Base-by-base conservation (phyloP, 2,113 vertebrate genomes). In the Tor tambroides region DNA sequence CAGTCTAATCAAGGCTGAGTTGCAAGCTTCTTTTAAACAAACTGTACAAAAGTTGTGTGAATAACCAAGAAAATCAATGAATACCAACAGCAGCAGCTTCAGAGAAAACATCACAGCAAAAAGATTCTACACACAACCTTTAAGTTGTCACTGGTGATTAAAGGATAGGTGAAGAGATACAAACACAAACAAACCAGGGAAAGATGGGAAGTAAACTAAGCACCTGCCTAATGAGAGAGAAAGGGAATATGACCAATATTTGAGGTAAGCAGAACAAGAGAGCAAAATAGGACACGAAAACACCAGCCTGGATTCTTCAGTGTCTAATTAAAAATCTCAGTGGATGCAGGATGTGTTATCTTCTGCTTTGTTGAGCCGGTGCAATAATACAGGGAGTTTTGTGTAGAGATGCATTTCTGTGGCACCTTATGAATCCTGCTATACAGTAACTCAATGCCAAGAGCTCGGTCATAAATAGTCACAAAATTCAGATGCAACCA, bases 261-360 rank as follows among this genome's bases (percentile, higher is more conserved):
- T 59, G 38, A 59, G 74, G 80, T 28, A 38, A 59, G 78, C 3
- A 26, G 30, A 71, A 67, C 3, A n/a, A 72, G 23, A 38, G 6
- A 63, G 41, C 28, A 49, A 41, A 49, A 21, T 23, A 46, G 6
- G 32, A 49, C 61, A 63, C 19, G 4, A 28, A 43, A 30, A 56
- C 15, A 75, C 59, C 63, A 41, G 80, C 51, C 56, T 72, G 30
- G 9, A 51, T 30, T 49, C 69, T 51, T 17, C 61, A 77, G 23
- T 28, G 69, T 71, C 51, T 77, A 80, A 86, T 86, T 82, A 80
- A 86, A 78, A 84, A 72, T 80, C 19, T 23, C 56, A 54, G 80
- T 59, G 61, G 77, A 86, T 41, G 46, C n/a, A 32, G 74, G 11
- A 72, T 74, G 63, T 83, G 63, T 78, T n/a, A 28, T 71, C 28